A percentile compares a stretch with the other conserved stretches of the same genome.
These are phyloP conservation scores for Periophthalmus magnuspinnatus DNA, from an alignment of 2,797 vertebrate species.

Conservation along the genomic window DNA sequence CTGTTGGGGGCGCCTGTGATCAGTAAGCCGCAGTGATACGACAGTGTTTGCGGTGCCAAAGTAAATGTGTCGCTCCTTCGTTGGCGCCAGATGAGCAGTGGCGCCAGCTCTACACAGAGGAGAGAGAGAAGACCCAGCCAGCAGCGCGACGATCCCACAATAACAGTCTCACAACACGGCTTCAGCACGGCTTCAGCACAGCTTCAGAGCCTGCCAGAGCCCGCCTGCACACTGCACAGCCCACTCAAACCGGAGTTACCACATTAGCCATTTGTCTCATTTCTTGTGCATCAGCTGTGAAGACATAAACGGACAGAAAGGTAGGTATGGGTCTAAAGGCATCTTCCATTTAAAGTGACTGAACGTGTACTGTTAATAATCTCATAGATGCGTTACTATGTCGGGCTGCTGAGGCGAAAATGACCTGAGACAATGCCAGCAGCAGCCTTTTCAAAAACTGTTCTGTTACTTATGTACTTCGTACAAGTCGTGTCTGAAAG, in stretches of 20 bases:
- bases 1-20: conserved; percentile 46
- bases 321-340: conserved; percentile 51
- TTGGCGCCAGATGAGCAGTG: conserved; percentile 84
- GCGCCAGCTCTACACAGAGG: conserved; percentile 73
- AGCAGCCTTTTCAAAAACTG: background rate
- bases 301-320: conserved; percentile 48
- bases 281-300: conserved; percentile 25
- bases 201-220: conserved; percentile 32
- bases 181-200: conserved; percentile 7
- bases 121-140: conserved; percentile 48
- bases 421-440: background rate
- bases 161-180: conserved; percentile 47
- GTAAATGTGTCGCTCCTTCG: conserved; percentile 66
- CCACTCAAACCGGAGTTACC: conserved; percentile 33
- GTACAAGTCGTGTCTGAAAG: conserved; percentile 44
- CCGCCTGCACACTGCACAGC: background rate
- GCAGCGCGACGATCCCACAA: conserved; percentile 31
- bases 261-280: conserved; percentile 20
- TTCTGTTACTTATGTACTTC: conserved; percentile 22
- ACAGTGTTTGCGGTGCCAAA: conserved; percentile 62
- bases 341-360: conserved; percentile 19
- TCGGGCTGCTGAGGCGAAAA: background rate
- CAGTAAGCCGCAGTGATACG: conserved; percentile 1
- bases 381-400: background rate
- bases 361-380: conserved; percentile 10